Evolutionary conservation across 2,113 vertebrate species (phyloP), one percentile per base, ranked within the genome.

Genomic region (Phalacrocorax pelagicus): DNA sequence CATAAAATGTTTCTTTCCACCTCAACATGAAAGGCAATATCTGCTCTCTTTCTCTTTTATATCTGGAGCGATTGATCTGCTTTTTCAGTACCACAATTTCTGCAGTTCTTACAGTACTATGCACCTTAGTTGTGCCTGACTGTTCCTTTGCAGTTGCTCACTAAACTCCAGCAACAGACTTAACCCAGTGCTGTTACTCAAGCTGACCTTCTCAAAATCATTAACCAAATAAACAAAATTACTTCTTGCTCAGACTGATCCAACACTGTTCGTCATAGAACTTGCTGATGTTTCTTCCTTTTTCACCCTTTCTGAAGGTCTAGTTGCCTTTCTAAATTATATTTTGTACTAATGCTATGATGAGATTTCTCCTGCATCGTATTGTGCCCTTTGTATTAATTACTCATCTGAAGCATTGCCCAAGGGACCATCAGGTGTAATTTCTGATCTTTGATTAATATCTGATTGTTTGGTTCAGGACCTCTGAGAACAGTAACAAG

Each of bases 141-240:
- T 54, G 36, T 81, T 89, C 62, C 58, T 78, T 71, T 86, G 38
- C 9, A 16, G 32, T 54, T 73, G 22, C 61, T 92, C 59, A 49
- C n/a, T 90, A 42, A 94, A 95, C 57, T 73, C 27, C 58, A 88
- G 44, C 15, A 55, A 19, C 29, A 81, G 20, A 40, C 34, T 88
- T 88, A 71, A 72, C 32, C 88, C 34, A 20, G 32, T 75, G 32
- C 46, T 65, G 3, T 92, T 72, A 58, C 20, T 72, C 46, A 70
- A 79, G 38, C 66, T 82, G 66, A 86, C 55, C 59, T 91, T 72
- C 88, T 90, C 59, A 94, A 92, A 95, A 94, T 85, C 70, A 85
- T 81, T 90, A 96, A 38, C 52, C 91, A 52, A 70, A 18, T 77
- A 79, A 94, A 89, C 49, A 96, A 93, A 87, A 94, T 74, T 62